Evolutionary conservation across 2,797 vertebrate species (phyloP).

Genomic region (Typhlichthys eigenmanni): DNA sequence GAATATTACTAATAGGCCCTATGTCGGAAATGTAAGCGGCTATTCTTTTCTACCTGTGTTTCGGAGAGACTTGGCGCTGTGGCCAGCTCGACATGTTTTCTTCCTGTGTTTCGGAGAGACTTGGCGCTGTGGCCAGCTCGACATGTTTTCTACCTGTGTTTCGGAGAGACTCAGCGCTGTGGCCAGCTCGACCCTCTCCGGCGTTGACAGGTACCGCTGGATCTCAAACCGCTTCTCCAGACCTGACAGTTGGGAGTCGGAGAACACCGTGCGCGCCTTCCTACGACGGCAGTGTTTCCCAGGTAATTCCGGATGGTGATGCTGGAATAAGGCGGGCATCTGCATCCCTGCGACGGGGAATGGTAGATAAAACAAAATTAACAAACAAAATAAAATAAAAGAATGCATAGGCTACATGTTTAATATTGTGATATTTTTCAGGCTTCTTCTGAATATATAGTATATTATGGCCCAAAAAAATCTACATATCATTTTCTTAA

Average conservation of each 20-base stretch:
- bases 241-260: conserved; percentile 95
- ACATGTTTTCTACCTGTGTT: conserved; percentile 89
- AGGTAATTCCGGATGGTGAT: conserved; percentile 86
- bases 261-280: conserved; percentile 96
- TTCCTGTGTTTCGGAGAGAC: conserved; percentile 98
- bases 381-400: background rate
- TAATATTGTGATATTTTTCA: too few relatives aligned
- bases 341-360: conserved; percentile 82
- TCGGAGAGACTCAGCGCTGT: conserved; percentile 97
- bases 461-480: too few relatives aligned
- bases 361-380: background rate
- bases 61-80: conserved; percentile 97
- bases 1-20: too few relatives aligned
- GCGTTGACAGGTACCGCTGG: conserved; percentile 94
- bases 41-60: conserved; percentile 85
- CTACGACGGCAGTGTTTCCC: conserved; percentile 95
- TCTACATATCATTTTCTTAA: too few relatives aligned
- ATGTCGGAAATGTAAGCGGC: too few relatives aligned
- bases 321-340: conserved; percentile 92
- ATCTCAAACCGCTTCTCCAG: conserved; percentile 96
- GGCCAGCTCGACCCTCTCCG: conserved; percentile 94
- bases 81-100: conserved; percentile 82
- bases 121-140: conserved; percentile 94
- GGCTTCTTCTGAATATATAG: too few relatives aligned
- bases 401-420: too few relatives aligned